Evolutionary conservation across 2,888 invertebrate species (phyloP), one percentile per base, ranked within the genome.

Genomic region (Baronia brevicornis): DNA sequence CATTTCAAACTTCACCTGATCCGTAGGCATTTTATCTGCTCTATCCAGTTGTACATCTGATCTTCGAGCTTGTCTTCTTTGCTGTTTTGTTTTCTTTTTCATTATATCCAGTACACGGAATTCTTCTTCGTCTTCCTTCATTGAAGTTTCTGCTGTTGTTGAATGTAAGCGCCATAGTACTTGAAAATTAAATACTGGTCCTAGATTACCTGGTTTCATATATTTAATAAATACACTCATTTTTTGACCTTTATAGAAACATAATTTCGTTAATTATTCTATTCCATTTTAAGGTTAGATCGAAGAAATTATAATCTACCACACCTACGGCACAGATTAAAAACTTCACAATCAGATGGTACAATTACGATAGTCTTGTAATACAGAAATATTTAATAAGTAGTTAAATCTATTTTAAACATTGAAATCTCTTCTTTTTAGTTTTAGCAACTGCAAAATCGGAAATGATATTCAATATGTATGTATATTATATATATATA

Each of bases 51-150:
- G 79, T 22, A 84, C 48, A 33, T 79, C 75, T 4, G 60, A 21
- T 24, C 61, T 65, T 2, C 65, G 61, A 3, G 45, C 20, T 0
- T 54, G 44, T 51, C 46, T 69, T 7, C 50, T 56, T 31, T 74
- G 70, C 2, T 44, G 34, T 34, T 58, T 51, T 1, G 68, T 60
- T 29, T 57, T 68, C 37, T 74, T 79, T 47, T 80, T 78, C 42
- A 71, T 58, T 43, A 87, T 75, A 63, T 86, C 84, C 1, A 87
- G 59, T 2, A 86, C 85, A 23, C 87, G 54, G 46, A 87, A 87
- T 28, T 86, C 86, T 34, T 85, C 84, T 5, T 78, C 84, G 0
- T 69, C 72, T 0, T 69, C 55, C 46, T 63, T 70, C 14, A 51
- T 40, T n/a, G 56, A 49, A 17, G 47, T 55, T 31, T 74, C 73